Conservation (phyloP, 2,888 invertebrate genomes). For the Plebejus melissa region DNA sequence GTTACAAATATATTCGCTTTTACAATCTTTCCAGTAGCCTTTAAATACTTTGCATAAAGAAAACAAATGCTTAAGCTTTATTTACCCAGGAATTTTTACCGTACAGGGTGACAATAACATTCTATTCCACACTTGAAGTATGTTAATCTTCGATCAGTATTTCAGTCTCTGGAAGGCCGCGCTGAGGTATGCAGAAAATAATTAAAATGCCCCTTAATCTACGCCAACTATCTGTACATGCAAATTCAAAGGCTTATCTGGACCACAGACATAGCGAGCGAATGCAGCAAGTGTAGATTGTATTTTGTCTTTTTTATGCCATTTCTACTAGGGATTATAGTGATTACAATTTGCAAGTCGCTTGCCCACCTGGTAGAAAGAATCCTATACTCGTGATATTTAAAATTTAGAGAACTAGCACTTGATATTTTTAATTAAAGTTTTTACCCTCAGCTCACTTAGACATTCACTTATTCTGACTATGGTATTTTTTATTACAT, state of each 20-base stretch:
- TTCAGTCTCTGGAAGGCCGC: slow-evolving; percentile 32
- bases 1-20: background rate
- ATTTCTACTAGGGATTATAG: too few species aligned
- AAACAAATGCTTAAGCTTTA: slow-evolving; percentile 31
- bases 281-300: background rate
- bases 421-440: too few species aligned
- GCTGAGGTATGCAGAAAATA: slow-evolving; percentile 29
- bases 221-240: slow-evolving; percentile 48
- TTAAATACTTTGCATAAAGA: slow-evolving; percentile 7
- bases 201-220: slow-evolving; percentile 36
- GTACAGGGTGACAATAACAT: slow-evolving; percentile 5
- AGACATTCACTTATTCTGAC: too few species aligned
- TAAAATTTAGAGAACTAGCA: too few species aligned
- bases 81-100: slow-evolving; percentile 28
- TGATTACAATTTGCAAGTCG: too few species aligned
- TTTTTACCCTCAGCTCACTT: too few species aligned
- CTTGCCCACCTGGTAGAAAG: too few species aligned
- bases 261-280: background rate
- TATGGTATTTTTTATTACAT: too few species aligned
- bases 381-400: too few species aligned
- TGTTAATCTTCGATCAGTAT: slow-evolving; percentile 24
- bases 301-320: too few species aligned
- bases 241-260: slow-evolving; percentile 60
- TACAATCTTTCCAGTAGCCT: background rate
- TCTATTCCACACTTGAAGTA: slow-evolving; percentile 11